A percentile compares a stretch with the other conserved stretches of the same genome.
phyloP scores from a whole-genome alignment of 2,888 invertebrate species.

The Tiliacea citrago region DNA sequence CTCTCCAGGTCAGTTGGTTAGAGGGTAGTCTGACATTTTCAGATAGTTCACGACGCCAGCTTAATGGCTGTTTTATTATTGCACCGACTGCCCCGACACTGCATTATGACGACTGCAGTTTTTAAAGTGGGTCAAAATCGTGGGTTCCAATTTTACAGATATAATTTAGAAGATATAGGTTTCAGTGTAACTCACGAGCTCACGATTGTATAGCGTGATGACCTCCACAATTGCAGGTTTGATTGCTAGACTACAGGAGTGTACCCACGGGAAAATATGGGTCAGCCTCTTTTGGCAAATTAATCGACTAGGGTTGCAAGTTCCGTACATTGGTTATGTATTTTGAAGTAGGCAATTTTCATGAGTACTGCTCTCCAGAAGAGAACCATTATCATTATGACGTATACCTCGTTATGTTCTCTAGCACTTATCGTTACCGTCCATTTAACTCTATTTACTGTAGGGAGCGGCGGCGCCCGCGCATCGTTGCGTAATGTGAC shows the following conservation, averaged over 20 bases:
- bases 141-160: constrained; percentile 35
- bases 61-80: constrained; percentile 51
- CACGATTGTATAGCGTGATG: constrained; percentile 19
- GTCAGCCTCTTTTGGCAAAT: constrained; percentile 1
- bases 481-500: constrained; percentile 59
- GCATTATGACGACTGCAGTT: constrained; percentile 78
- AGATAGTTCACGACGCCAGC: constrained; percentile 25
- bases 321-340: constrained; percentile 32
- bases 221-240: constrained; percentile 10
- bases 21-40: constrained; percentile 42
- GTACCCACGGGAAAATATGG: constrained; percentile 11
- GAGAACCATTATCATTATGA: constrained; percentile 15
- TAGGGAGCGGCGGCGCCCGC: constrained; percentile 47
- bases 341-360: constrained; percentile 28
- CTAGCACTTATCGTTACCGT: constrained; percentile 48
- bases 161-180: constrained; percentile 32
- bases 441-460: constrained; percentile 45
- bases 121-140: constrained; percentile 44
- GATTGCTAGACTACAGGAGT: not conserved
- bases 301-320: constrained; percentile 1
- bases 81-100: constrained; percentile 62
- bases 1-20: constrained; percentile 49
- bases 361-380: not conserved
- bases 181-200: constrained; percentile 16
- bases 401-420: constrained; percentile 22